Base-by-base conservation (phyloP, 2,797 vertebrate species). In the Sebastiscus albofasciatus region DNA sequence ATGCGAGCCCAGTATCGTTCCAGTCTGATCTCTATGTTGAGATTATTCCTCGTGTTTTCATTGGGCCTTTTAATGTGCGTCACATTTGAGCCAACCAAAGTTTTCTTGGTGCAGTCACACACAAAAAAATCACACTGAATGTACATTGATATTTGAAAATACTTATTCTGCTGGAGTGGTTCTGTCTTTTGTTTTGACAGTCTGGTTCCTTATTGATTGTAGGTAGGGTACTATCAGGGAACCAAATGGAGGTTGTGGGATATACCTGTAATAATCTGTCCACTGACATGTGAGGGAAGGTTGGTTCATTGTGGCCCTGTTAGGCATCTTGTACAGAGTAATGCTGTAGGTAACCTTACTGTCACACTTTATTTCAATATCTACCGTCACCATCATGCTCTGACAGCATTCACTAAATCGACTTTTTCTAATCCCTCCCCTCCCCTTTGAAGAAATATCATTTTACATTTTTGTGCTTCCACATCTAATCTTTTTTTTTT, bases 391-490 rank as follows among this genome's bases (percentile, higher is more conserved):
- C 72, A 22, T 85, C 75, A 80, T 87, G 54, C 75, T 77, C 78
- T 73, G 77, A 82, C 85, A 89, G 80, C 61, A 80, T 86, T 87
- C 82, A 85, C 85, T 26, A 89, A 83, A 85, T 77, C 67, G 56
- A 80, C 84, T 73, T 91, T 87, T 91, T 81, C 80, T 88, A 86
- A 77, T 64, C 74, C 83, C 72, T 73, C 56, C 75, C 79, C 54
- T 80, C 58, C 78, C 84, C 62, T 84, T 85, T 87, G 82, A 85
- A 80, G n/a, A 77, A 84, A 72, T 46, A 65, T 72, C 33, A 79
- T 49, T 81, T 88, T 81, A 59, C 75, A 80, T 92, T 89, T 93
- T 81, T 91, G 94, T 95, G 94, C 94, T 95, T 94, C 95, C 94
- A 92, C 84, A 34, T 85, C 75, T 72, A 36, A 82, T 82, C 72